A percentile compares a stretch with the other conserved stretches of the same genome.
Conservation (phyloP, 2,888 invertebrate genomes). For the Napeogenes inachia region DNA sequence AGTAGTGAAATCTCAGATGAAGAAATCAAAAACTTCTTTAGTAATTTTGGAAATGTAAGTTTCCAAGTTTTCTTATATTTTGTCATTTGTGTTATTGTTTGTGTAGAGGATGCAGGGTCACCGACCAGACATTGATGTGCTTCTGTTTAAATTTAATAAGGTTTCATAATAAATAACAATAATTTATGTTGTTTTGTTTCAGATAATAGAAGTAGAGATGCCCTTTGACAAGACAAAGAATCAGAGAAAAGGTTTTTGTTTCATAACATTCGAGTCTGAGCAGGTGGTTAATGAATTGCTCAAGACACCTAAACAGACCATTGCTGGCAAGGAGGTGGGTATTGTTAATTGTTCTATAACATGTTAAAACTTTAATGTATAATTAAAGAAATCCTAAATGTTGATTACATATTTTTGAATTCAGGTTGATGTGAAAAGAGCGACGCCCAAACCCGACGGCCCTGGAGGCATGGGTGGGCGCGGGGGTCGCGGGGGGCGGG, state of each 20-base stretch:
- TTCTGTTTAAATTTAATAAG: slow-evolving; percentile 16
- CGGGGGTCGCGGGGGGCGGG: slow-evolving; percentile 80
- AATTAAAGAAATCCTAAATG: not conserved
- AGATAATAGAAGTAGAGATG: slow-evolving; percentile 97
- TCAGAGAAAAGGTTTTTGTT: slow-evolving; percentile 97
- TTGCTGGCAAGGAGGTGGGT: slow-evolving; percentile 92
- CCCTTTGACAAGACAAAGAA: slow-evolving; percentile 98
- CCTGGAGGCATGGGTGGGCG: slow-evolving; percentile 82
- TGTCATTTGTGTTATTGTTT: slow-evolving; percentile 48
- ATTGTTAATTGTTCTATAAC: slow-evolving; percentile 4
- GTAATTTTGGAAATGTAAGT: slow-evolving; percentile 94
- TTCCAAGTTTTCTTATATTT: slow-evolving; percentile 10
- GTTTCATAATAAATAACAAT: not conserved
- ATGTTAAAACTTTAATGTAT: not conserved
- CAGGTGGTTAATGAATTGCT: slow-evolving; percentile 94
- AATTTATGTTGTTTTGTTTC: slow-evolving; percentile 22
- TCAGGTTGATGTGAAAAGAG: slow-evolving; percentile 95
- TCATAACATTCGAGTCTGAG: slow-evolving; percentile 97
- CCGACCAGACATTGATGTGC: slow-evolving; percentile 40
- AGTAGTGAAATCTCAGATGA: slow-evolving; percentile 95
- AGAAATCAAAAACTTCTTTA: slow-evolving; percentile 94
- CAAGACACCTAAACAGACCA: slow-evolving; percentile 94
- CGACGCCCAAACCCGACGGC: slow-evolving; percentile 92
- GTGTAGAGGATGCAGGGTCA: slow-evolving; percentile 72
- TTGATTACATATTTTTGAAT: not conserved